These are phyloP conservation scores for Holothuria scabra DNA, from an alignment of 53 echinoderm and acorn worm genomes.

Conservation along the genomic window DNA sequence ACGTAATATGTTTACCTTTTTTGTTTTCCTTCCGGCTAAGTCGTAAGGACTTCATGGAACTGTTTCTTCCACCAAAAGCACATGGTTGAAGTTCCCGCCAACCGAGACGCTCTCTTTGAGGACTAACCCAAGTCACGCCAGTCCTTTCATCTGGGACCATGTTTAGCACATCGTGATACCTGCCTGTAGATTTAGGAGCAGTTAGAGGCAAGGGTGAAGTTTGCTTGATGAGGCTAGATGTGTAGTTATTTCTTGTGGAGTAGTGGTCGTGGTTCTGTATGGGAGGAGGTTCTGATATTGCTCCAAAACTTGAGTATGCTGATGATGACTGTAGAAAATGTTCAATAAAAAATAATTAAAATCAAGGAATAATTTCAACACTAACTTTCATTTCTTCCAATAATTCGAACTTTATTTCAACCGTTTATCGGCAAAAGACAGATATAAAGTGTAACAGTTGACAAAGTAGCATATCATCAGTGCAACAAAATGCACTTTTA, in stretches of 20 bases:
- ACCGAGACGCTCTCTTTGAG: slow-evolving; percentile 14
- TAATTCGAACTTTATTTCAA: too few relatives aligned
- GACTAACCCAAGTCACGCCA: slow-evolving; percentile 26
- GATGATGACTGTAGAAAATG: background rate
- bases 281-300: background rate
- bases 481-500: too few relatives aligned
- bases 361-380: background rate
- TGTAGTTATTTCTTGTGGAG: slow-evolving; percentile 8
- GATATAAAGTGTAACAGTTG: too few relatives aligned
- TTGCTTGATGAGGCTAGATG: slow-evolving; percentile 8
- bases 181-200: background rate
- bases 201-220: background rate
- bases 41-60: slow-evolving; percentile 4
- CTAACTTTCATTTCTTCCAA: background rate
- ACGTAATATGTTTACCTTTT: slow-evolving; percentile 9
- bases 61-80: background rate
- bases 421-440: too few relatives aligned
- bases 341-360: background rate
- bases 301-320: background rate
- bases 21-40: slow-evolving; percentile 20
- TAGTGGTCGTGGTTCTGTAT: slow-evolving; percentile 16
- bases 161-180: slow-evolving; percentile 11
- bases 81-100: slow-evolving; percentile 12
- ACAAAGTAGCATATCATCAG: too few relatives aligned
- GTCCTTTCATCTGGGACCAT: slow-evolving; percentile 19